A percentile compares a stretch with the other conserved stretches of the same genome.
Evolutionary conservation across 2,797 vertebrate genomes (phyloP).

Genomic region (Scolopax rusticola): DNA sequence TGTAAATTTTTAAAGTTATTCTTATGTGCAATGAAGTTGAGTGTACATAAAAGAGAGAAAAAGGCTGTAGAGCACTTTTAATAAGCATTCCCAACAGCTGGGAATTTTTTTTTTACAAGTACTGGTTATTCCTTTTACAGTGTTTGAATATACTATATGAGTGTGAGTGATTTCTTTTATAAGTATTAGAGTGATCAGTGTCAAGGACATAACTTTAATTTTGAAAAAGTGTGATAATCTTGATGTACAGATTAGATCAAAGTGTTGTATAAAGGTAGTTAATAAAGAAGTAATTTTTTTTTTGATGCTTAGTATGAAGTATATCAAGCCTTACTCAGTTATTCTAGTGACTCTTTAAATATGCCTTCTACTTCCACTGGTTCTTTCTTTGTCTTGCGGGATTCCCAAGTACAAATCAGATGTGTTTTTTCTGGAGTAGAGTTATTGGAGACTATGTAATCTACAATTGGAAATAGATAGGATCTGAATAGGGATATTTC

Average conservation of each 20-base stretch:
- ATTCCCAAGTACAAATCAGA: neutral
- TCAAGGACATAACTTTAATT: neutral
- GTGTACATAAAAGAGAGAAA: neutral
- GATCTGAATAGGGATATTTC: neutral
- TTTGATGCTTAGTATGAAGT: neutral
- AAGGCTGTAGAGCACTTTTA: neutral
- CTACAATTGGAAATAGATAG: neutral
- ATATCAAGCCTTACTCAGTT: neutral
- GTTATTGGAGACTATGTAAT: neutral
- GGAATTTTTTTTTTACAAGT: neutral
- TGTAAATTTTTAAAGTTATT: neutral
- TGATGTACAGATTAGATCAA: neutral
- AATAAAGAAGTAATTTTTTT: neutral
- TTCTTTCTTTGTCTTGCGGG: neutral
- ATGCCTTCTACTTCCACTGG: neutral
- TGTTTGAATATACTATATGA: neutral
- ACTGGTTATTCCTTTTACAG: neutral
- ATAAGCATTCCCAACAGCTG: neutral
- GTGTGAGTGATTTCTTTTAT: neutral
- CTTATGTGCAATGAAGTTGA: too few species aligned
- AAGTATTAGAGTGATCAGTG: neutral
- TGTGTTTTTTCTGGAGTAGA: neutral
- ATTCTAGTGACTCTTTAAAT: neutral
- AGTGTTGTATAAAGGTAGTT: neutral
- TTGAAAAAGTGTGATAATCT: neutral